phyloP scores from a whole-genome alignment of 2,888 invertebrate genomes.

The Parnassius mnemosyne region DNA sequence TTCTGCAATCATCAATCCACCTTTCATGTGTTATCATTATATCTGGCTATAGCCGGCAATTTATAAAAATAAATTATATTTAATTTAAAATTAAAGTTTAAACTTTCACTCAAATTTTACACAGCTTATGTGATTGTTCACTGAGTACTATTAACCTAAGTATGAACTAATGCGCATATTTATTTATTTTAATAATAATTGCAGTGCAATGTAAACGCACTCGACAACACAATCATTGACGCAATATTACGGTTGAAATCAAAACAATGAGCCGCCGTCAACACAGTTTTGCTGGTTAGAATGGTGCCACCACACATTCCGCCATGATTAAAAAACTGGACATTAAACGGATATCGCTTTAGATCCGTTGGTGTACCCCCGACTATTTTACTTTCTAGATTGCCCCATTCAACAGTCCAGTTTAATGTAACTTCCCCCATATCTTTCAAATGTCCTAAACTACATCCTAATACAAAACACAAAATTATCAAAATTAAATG shows the following conservation, averaged over 20 bases:
- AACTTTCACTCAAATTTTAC: too few relatives aligned
- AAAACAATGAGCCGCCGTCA: conserved; percentile 53
- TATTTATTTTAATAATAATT: too few relatives aligned
- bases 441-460: conserved; percentile 40
- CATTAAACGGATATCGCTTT: conserved; percentile 38
- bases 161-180: too few relatives aligned
- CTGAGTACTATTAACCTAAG: too few relatives aligned
- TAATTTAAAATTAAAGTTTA: too few relatives aligned
- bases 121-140: too few relatives aligned
- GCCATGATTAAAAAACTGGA: conserved; percentile 44
- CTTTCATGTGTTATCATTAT: too few relatives aligned
- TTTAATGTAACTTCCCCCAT: conserved; percentile 36
- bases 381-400: conserved; percentile 35
- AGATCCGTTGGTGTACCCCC: conserved; percentile 35
- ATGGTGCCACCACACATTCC: conserved; percentile 44
- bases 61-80: too few relatives aligned
- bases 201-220: conserved; percentile 32
- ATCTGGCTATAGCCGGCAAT: too few relatives aligned
- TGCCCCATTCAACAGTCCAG: conserved; percentile 27
- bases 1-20: too few relatives aligned
- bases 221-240: conserved; percentile 44
- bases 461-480: conserved; percentile 10
- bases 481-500: conserved; percentile 1
- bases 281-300: conserved; percentile 39
- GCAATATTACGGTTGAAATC: conserved; percentile 40